Percentiles rank a stretch among this genome's conserved stretches.
Evolutionary conservation across 2,113 vertebrate species (phyloP).

Genomic region (Mus musculus): GRCm39 chr10:126792501-126793000

Average conservation of each 20-base stretch:
- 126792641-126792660: background rate
- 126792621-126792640: background rate
- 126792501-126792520: rapidly evolving
- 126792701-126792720: no score
- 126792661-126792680: background rate
- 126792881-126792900: constrained; percentile 60
- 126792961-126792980: constrained; percentile 73
- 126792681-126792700: background rate
- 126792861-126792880: background rate
- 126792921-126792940: constrained; percentile 75
- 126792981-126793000: constrained; percentile 82
- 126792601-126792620: background rate
- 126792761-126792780: background rate
- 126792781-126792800: background rate
- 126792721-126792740: no score
- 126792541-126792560: background rate
- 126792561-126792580: background rate
- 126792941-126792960: constrained; percentile 77
- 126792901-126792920: constrained; percentile 75
- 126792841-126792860: background rate
- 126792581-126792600: background rate
- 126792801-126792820: background rate
- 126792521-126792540: background rate
- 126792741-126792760: background rate
- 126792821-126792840: background rate